These are phyloP conservation scores for Oegoconia quadripuncta DNA, from an alignment of 2,888 invertebrate species.

Conservation along the genomic window DNA sequence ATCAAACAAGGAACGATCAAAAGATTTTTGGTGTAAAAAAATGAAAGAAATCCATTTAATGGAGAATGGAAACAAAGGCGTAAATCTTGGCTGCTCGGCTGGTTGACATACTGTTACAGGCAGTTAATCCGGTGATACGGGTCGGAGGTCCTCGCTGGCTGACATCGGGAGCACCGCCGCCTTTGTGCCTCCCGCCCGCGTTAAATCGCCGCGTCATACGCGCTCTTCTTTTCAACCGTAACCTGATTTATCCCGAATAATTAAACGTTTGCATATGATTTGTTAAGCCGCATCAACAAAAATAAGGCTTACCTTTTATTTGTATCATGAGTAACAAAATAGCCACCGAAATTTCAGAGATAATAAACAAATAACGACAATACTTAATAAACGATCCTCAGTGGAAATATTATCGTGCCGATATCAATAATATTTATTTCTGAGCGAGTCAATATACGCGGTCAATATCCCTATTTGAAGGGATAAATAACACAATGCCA, in stretches of 20 bases:
- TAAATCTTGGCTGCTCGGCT: conserved; percentile 39
- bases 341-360: background rate
- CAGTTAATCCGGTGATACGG: conserved; percentile 44
- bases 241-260: conserved; percentile 2
- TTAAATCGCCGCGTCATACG: conserved; percentile 52
- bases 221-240: conserved; percentile 25
- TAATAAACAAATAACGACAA: background rate
- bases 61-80: conserved; percentile 54
- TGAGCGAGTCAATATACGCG: conserved; percentile 1
- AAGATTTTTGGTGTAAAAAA: conserved; percentile 18
- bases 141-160: conserved; percentile 48
- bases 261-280: conserved; percentile 2
- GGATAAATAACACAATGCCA: conserved; percentile 12
- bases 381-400: background rate
- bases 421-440: conserved; percentile 1
- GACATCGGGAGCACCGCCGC: conserved; percentile 48
- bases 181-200: conserved; percentile 41
- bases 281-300: conserved; percentile 5
- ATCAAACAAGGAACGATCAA: conserved; percentile 2
- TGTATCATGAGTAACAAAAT: background rate
- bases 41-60: conserved; percentile 43
- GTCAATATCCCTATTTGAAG: conserved; percentile 3
- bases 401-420: background rate
- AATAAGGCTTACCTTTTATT: background rate
- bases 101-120: conserved; percentile 42